Evolutionary conservation across 2,113 vertebrate species (phyloP).

Genomic region (Neogale vison): DNA sequence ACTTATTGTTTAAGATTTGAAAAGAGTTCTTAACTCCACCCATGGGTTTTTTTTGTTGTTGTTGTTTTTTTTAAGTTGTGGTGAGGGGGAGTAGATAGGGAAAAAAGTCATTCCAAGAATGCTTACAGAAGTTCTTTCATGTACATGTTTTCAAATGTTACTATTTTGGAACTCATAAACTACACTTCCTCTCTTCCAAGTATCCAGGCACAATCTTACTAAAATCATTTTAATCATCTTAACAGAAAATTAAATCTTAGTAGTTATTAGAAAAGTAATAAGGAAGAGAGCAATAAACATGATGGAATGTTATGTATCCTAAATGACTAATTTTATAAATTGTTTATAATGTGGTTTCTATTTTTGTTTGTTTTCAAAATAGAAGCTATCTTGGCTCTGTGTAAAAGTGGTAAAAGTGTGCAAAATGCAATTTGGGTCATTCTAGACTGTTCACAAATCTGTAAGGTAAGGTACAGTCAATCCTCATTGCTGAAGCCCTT

Average conservation of each 20-base stretch:
- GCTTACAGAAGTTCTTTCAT: slow-evolving; percentile 42
- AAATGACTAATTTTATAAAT: slow-evolving; percentile 42
- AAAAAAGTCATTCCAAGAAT: slow-evolving; percentile 43
- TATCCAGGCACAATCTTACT: not conserved
- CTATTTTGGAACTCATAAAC: slow-evolving; percentile 52
- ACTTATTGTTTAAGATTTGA: slow-evolving; percentile 78
- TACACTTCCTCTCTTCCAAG: slow-evolving; percentile 26
- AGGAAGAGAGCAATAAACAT: not conserved
- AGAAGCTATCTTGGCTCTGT: not conserved
- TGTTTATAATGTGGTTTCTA: slow-evolving; percentile 16
- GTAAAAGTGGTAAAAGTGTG: not conserved
- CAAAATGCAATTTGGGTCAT: not conserved
- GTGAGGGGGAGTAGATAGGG: not conserved
- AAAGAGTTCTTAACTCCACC: slow-evolving; percentile 68
- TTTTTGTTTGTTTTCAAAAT: slow-evolving; percentile 36
- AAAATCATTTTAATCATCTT: slow-evolving; percentile 34
- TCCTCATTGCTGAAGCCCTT: not conserved
- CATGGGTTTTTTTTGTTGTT: not conserved
- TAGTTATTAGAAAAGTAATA: slow-evolving; percentile 12
- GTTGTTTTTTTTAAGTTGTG: slow-evolving; percentile 29
- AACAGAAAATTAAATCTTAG: slow-evolving; percentile 2
- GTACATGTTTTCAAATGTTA: slow-evolving; percentile 36
- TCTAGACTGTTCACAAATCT: not conserved
- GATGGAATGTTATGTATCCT: not conserved
- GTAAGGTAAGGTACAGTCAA: not conserved